Conservation (phyloP, 2,888 invertebrate species). For the Morpho deidamia region DNA sequence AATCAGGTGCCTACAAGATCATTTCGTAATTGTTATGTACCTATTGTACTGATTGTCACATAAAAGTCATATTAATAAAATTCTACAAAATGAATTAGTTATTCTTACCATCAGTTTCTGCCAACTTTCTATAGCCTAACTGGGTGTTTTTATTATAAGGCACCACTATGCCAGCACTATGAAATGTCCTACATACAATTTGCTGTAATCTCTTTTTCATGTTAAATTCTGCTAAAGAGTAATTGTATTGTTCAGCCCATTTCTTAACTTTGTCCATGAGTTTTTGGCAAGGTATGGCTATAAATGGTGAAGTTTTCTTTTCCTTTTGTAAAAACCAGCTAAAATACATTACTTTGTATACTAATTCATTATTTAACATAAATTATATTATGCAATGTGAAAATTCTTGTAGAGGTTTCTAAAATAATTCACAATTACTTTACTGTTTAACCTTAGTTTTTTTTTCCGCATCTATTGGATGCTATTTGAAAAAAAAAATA, state of each 20-base stretch:
- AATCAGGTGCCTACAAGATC: too few relatives aligned
- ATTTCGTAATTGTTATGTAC: too few relatives aligned
- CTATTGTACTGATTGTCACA: too few relatives aligned
- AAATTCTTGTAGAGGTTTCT: too few relatives aligned
- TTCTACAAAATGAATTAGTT: too few relatives aligned
- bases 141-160: constrained; percentile 89
- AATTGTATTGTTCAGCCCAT: constrained; percentile 80
- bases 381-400: too few relatives aligned
- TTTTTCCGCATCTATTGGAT: too few relatives aligned
- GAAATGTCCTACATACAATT: constrained; percentile 85
- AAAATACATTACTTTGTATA: constrained; percentile 22
- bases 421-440: too few relatives aligned
- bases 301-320: constrained; percentile 80
- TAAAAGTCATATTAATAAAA: too few relatives aligned
- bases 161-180: constrained; percentile 90
- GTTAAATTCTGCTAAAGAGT: constrained; percentile 75
- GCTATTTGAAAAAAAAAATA: too few relatives aligned
- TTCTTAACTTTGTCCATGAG: constrained; percentile 80
- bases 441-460: too few relatives aligned
- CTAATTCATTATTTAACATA: too few relatives aligned
- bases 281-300: constrained; percentile 76
- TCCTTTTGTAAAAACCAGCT: constrained; percentile 75
- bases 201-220: constrained; percentile 80
- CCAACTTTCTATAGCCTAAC: constrained; percentile 89
- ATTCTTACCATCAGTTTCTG: constrained; percentile 80